phyloP scores from a whole-genome alignment of 2,888 invertebrate species.

The Priocnemis perturbator region DNA sequence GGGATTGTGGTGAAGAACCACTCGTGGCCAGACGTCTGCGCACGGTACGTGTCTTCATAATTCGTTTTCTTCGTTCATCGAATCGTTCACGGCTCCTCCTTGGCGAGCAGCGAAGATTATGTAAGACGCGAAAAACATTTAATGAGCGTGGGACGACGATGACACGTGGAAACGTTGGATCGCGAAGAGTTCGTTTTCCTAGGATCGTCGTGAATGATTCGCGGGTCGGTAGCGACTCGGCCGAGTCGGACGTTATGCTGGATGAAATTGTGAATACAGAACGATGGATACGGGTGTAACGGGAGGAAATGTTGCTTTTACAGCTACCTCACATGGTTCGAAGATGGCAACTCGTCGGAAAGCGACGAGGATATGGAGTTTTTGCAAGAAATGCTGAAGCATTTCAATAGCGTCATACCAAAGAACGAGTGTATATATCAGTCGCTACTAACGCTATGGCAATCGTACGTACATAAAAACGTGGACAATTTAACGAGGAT shows the following conservation, averaged over 20 bases:
- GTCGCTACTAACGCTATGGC: conserved; percentile 69
- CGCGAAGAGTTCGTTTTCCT: neutral
- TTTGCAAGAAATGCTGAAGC: conserved; percentile 43
- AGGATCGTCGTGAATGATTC: no score
- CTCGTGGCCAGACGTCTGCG: conserved; percentile 71
- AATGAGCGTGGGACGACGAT: neutral
- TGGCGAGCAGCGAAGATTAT: neutral
- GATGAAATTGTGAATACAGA: neutral
- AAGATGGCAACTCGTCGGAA: conserved; percentile 44
- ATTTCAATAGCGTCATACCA: conserved; percentile 55
- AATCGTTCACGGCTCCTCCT: neutral
- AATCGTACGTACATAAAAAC: conserved; percentile 40
- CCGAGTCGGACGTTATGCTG: neutral
- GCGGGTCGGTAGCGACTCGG: no score
- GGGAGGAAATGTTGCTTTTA: neutral
- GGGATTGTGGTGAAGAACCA: conserved; percentile 62
- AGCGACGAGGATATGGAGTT: conserved; percentile 45
- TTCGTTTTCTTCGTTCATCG: neutral
- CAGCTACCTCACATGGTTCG: conserved; percentile 71
- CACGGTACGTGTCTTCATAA: conserved; percentile 61
- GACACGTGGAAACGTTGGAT: neutral
- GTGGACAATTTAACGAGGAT: conserved; percentile 55
- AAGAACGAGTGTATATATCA: conserved; percentile 69
- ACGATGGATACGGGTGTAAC: neutral
- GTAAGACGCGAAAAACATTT: neutral